These are phyloP conservation scores for Amiota communis DNA, from an alignment of 2,888 invertebrate species.

Conservation along the genomic window DNA sequence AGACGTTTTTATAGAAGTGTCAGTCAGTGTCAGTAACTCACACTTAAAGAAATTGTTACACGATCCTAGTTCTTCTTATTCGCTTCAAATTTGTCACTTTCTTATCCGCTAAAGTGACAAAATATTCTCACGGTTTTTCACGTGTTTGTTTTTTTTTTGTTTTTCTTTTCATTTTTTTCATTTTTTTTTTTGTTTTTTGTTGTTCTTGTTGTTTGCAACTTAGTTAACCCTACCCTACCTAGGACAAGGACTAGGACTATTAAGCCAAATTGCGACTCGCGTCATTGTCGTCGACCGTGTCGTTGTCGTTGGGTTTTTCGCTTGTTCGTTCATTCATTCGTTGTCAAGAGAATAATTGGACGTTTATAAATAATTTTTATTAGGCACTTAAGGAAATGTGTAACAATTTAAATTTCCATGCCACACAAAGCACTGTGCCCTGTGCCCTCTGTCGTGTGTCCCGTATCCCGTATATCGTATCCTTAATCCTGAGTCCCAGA, in stretches of 20 bases:
- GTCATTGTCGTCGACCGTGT: background rate
- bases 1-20: too few relatives aligned
- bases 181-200: too few relatives aligned
- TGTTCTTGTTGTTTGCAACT: too few relatives aligned
- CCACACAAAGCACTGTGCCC: background rate
- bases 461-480: background rate
- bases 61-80: background rate
- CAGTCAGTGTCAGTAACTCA: too few relatives aligned
- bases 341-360: slow-evolving; percentile 10
- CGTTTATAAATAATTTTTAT: slow-evolving; percentile 26
- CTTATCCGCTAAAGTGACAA: too few relatives aligned
- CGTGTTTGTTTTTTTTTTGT: too few relatives aligned
- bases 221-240: background rate
- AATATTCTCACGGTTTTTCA: too few relatives aligned
- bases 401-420: slow-evolving; percentile 23
- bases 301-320: background rate
- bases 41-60: too few relatives aligned
- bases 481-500: too few relatives aligned
- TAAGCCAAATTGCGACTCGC: background rate
- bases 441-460: background rate
- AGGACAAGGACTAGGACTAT: background rate
- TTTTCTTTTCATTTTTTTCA: too few relatives aligned
- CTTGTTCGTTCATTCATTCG: background rate
- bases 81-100: background rate
- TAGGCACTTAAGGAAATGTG: slow-evolving; percentile 25